Base-by-base conservation (phyloP, 2,797 vertebrate genomes). In the Thamnophis elegans region DNA sequence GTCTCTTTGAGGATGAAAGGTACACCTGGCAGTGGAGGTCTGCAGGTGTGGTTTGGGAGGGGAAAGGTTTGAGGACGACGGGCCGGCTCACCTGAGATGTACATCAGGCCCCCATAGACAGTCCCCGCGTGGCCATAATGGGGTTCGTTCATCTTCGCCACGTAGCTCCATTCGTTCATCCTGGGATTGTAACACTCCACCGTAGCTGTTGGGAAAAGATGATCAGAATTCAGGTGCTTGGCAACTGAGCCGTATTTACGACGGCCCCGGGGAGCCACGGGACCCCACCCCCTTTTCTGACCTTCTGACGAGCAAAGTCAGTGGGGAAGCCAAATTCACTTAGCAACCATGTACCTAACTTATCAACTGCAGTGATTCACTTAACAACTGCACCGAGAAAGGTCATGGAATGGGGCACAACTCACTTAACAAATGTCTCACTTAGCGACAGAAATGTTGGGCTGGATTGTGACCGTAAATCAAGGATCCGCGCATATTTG, bases 181-280 rank as follows among this genome's bases (percentile, higher is more conserved):
- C 98, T 98, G 94, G 99, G 99, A 97, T 99, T 99, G 96, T 99
- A 99, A 97, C 98, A 99, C 97, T 99, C 99, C 95, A 99, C 99
- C 26, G 99, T 99, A 93, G 99, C 99, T 99, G 97, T 94, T 95
- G 20, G 91, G 55, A 96, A 85, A 97, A 5, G 60, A 28, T 26
- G 14, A 9, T 32, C 65, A 18, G 3, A 36, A 36, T 36, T 73
- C 14, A 73, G 65, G 32, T 3, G n/a, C n/a, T 32, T 8, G 65
- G 65, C n/a, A 8, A 36, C 6, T 73, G n/a, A 18, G 7, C 32
- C 6, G 1, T 8, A 73, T 65, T 32, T 73, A 8, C 6, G 65
- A 36, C 7, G 2, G 7, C 2, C 65, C n/a, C 6, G 2, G n/a
- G 65, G 14, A 62, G 11, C 32, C 65, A 36, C 6, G 2, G 1